Evolutionary conservation across 2,797 vertebrate species (phyloP), one percentile per base, ranked within the genome.

Genomic region (Megaceryle alcyon): DNA sequence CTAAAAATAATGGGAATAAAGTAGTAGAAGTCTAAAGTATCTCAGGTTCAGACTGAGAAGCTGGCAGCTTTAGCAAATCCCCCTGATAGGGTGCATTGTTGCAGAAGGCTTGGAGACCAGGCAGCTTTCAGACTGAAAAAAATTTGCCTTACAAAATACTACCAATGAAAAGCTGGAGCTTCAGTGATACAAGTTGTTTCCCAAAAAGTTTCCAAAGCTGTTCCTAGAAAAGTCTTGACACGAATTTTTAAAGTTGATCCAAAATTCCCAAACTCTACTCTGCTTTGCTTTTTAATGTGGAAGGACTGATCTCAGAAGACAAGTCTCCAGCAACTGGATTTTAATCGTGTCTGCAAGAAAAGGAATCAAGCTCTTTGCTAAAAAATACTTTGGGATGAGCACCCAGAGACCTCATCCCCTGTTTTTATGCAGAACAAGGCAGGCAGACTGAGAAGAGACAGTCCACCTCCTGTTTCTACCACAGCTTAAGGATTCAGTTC

Each of bases 161-260:
- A 25, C 13, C 43, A 49, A 5, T 2, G 3, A 25, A 44, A 16
- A 48, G 6, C 10, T 10, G 43, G 15, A 64, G 53, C 51, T 54
- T 35, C 12, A 51, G 48, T 29, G 14, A 41, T 28, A 49, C 0
- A 0, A 80, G 3, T 1, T 18, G 1, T 19, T 59, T 16, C 21
- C 70, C n/a, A 6, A 14, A 26, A 71, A 29, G 9, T 14, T 78
- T 8, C 82, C 7, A 9, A 12, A 1, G 10, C 14, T 44, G 14
- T 77, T 61, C 11, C 33, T 44, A 3, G 7, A 3, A 8, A 12
- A 35, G 20, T 5, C 51, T 39, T 12, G 11, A 28, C 21, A 44
- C 13, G 8, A 18, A 56, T 35, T n/a, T 31, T 14, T 28, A 11
- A 43, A 81, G 39, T 31, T 33, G 18, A 37, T 8, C 56, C 51